Conservation (phyloP, 2,113 vertebrate genomes). For the Campylomormyrus tamandua region DNA sequence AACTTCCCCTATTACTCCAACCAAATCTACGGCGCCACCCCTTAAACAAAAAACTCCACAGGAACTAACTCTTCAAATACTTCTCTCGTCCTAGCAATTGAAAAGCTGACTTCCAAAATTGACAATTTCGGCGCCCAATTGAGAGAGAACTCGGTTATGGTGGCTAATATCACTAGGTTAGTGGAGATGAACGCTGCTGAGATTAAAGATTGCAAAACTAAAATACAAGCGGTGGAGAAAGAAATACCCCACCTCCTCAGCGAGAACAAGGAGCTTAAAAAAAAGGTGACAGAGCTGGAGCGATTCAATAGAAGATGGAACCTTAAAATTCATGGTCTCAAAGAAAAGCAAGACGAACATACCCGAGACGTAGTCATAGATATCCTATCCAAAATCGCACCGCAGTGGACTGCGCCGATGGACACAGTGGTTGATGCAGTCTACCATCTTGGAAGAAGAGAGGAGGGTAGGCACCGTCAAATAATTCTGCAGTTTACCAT, state of each 20-base stretch:
- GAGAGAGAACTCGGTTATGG: not conserved
- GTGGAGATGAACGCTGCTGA: not conserved
- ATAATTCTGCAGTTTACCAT: slow-evolving; percentile 16
- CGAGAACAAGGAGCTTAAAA: not conserved
- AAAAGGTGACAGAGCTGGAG: not conserved
- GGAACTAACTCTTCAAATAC: not conserved
- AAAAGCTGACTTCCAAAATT: not conserved
- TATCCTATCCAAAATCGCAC: not conserved
- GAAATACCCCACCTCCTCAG: not conserved
- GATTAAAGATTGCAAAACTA: slow-evolving; percentile 1
- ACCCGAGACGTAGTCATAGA: not conserved
- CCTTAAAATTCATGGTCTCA: slow-evolving; percentile 3
- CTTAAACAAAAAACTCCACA: not conserved
- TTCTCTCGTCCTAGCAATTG: not conserved
- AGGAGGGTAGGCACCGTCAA: slow-evolving; percentile 10
- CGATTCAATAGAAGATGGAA: slow-evolving; percentile 6
- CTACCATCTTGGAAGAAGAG: not conserved
- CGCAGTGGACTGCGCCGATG: not conserved
- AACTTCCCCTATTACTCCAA: not conserved
- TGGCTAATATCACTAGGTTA: not conserved
- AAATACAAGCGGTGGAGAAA: not conserved
- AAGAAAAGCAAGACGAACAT: not conserved
- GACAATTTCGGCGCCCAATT: not conserved
- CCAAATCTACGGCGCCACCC: not conserved
- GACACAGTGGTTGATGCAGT: slow-evolving; percentile 16